Evolutionary conservation across 92 coral and sea anemone species (phyloP), one percentile per base, ranked within the genome.

Genomic region (Parazoanthus swiftii): DNA sequence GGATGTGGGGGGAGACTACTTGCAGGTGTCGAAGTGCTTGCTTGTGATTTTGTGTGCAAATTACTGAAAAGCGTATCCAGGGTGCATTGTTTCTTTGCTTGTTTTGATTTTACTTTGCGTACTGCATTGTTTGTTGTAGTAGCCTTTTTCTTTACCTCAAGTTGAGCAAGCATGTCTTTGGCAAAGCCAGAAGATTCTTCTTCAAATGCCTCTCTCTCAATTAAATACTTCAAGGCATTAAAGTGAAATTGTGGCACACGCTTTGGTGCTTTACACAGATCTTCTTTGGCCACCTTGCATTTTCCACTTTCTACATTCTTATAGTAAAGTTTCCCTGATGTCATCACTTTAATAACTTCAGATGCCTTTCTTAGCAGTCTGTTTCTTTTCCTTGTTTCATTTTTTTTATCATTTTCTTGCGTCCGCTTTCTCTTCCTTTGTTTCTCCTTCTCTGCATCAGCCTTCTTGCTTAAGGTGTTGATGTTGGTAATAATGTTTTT

Each of bases 401-500:
- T 71, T 71, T 71, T 71, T 71, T 36, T 16, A 36, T 10, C 33
- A 71, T n/a, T 20, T 71, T 71, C 42, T 71, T 71, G 76, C 33
- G 25, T 71, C 76, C 77, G 43, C 42, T 29, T 73, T 73, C 44
- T 14, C 77, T 73, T 73, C 36, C 39, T 73, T 18, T 73, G 33
- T 44, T 54, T 42, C 2, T 76, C 89, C 48, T 54, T 76, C 74
- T 74, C 51, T 25, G 72, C 73, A 86, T 75, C 89, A 76, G 29
- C 25, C 76, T 35, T 76, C 5, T 29, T 37, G 1, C 50, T 75
- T 50, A 86, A 77, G 36, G 76, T 14, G 44, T 20, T 25, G 73
- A 46, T 39, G 42, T 74, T 85, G 16, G 89, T 71, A 21, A 85
- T 85, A 25, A 86, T 74, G 2, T 46, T 75, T 4, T 74, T 86